phyloP scores from a whole-genome alignment of 2,888 invertebrate genomes.

The Cryptosula pallasiana region DNA sequence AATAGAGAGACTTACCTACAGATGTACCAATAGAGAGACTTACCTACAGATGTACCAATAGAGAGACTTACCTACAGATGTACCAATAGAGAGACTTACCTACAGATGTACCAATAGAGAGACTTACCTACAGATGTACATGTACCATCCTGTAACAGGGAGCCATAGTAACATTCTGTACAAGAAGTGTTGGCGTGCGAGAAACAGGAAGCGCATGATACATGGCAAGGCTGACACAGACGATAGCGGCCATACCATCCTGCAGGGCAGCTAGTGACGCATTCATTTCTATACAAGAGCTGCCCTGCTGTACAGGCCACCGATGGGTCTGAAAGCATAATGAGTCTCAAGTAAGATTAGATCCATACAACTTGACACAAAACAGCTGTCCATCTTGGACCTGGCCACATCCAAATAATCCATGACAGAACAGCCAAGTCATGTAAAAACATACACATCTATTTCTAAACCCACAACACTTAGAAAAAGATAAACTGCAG shows the following conservation, averaged over 20 bases:
- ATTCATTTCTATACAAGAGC: slow-evolving; percentile 8
- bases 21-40: too few relatives aligned
- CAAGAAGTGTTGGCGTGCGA: neutral
- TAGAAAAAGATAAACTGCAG: too few relatives aligned
- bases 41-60: too few relatives aligned
- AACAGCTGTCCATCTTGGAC: too few relatives aligned
- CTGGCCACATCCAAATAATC: too few relatives aligned
- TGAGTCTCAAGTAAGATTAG: too few relatives aligned
- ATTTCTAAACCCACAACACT: too few relatives aligned
- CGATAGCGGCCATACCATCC: neutral
- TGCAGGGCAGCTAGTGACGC: neutral
- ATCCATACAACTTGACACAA: too few relatives aligned
- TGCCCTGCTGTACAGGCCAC: neutral
- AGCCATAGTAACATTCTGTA: slow-evolving; percentile 16
- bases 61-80: too few relatives aligned
- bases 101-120: neutral
- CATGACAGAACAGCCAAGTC: too few relatives aligned
- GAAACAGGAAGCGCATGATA: slow-evolving; percentile 11
- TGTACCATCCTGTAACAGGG: neutral
- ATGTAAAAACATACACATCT: too few relatives aligned
- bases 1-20: too few relatives aligned
- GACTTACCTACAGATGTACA: neutral
- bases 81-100: neutral
- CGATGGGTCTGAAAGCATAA: neutral
- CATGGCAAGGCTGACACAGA: slow-evolving; percentile 8